These are phyloP conservation scores for Sinocyclocheilus anshuiensis DNA, from an alignment of 2,113 vertebrate species.

Conservation along the genomic window DNA sequence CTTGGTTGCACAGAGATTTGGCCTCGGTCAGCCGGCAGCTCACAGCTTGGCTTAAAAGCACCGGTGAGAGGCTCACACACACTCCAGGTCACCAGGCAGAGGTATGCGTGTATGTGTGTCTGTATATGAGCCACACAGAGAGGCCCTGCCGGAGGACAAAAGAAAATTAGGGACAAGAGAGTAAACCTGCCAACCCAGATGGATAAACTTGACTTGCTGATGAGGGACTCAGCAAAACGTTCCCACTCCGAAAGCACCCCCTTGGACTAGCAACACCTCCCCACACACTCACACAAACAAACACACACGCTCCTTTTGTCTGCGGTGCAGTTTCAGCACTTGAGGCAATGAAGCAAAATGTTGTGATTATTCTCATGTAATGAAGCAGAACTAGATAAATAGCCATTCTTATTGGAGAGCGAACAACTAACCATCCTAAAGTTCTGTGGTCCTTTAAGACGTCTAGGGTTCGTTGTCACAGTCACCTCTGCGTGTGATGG, in stretches of 20 bases:
- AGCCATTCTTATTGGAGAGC: slow-evolving; percentile 82
- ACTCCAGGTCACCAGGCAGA: slow-evolving; percentile 79
- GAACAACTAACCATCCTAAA: slow-evolving; percentile 66
- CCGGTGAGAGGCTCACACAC: slow-evolving; percentile 77
- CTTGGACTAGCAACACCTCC: slow-evolving; percentile 68
- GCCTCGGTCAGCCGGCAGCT: slow-evolving; percentile 80
- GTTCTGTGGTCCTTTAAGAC: slow-evolving; percentile 65
- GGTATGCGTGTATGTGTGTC: slow-evolving; percentile 65
- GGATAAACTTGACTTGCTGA: slow-evolving; percentile 69
- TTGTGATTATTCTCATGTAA: slow-evolving; percentile 89
- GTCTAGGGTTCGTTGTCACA: slow-evolving; percentile 78
- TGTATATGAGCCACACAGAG: slow-evolving; percentile 65
- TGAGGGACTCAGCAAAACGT: slow-evolving; percentile 53
- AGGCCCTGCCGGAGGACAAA: slow-evolving; percentile 61
- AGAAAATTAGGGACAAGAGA: slow-evolving; percentile 69
- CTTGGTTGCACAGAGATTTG: slow-evolving; percentile 42
- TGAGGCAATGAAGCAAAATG: slow-evolving; percentile 86
- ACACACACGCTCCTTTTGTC: slow-evolving; percentile 77
- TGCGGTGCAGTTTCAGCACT: slow-evolving; percentile 78
- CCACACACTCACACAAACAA: slow-evolving; percentile 28
- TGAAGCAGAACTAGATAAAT: slow-evolving; percentile 93
- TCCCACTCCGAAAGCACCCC: slow-evolving; percentile 27
- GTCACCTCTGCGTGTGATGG: slow-evolving; percentile 62
- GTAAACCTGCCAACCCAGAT: slow-evolving; percentile 49
- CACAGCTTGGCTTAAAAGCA: slow-evolving; percentile 83